Base-by-base conservation (phyloP, 2,113 vertebrate species). In the Poeciliopsis turrubarensis region DNA sequence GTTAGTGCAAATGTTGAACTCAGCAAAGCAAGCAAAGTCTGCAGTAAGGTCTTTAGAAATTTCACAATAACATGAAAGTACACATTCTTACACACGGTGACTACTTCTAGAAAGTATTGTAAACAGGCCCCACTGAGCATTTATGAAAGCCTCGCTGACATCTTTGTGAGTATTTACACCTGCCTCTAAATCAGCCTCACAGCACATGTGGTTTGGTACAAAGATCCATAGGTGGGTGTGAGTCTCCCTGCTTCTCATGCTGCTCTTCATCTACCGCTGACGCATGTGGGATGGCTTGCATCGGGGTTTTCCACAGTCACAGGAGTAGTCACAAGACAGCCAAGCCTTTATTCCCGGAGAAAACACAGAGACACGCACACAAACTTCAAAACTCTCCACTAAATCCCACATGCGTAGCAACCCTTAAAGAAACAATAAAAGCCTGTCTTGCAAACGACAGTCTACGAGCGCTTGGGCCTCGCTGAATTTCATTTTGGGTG, bases 241-340 rank as follows among this genome's bases (percentile, higher is more conserved):
- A n/a, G n/a, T 68, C 83, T 79, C 65, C 51, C 74, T 27, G 3
- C 68, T 71, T 17, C 61, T 61, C 26, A 65, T 41, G 63, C 31
- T 14, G 51, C 65, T 78, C 32, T 76, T 77, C 70, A 54, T 77
- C 71, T 69, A 63, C 73, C 75, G 73, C 86, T 91, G 89, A 92
- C 88, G 90, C 90, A 90, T 62, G 61, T 61, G 77, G 85, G 83
- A 81, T 88, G 85, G 81, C 70, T 64, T 32, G 66, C 60, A 79
- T 71, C 12, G 86, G 89, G 91, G 81, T 86, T 92, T 93, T 93
- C 89, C 92, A 87, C 75, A 73, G 83, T 70, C 86, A 87, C 26
- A 30, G 73, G 80, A 89, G 85, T 85, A 62, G 78, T 78, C 5
- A 3, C 64, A 65, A 63, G 75, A 93, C 90, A 92, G 89, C 87